A percentile compares a stretch with the other conserved stretches of the same genome.
phyloP scores from a whole-genome alignment of 2,888 invertebrate genomes.

The Ceraclea dissimilis region DNA sequence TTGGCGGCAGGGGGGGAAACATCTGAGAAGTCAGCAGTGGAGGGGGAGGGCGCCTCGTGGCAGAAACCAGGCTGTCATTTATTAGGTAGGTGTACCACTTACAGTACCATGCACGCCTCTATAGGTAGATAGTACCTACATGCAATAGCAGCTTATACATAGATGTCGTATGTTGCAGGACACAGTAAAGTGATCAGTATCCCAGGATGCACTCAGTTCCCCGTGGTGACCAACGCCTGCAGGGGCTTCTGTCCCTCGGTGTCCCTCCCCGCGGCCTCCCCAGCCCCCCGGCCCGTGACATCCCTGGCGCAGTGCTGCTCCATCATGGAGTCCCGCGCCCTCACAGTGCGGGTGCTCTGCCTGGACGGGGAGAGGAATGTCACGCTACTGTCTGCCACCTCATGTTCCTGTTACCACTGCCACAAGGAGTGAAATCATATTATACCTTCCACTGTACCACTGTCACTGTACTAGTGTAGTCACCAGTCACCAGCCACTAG shows the following conservation, averaged over 20 bases:
- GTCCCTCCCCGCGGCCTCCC: conserved; percentile 67
- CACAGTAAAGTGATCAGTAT: conserved; percentile 75
- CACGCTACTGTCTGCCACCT: conserved; percentile 74
- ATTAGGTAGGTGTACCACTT: conserved; percentile 13
- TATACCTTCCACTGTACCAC: background rate
- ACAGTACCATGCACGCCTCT: background rate
- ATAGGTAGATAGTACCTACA: too few species aligned
- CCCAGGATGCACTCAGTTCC: conserved; percentile 77
- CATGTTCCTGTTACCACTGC: conserved; percentile 80
- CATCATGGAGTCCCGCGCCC: conserved; percentile 80
- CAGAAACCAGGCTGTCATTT: conserved; percentile 24
- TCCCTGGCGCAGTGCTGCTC: conserved; percentile 85
- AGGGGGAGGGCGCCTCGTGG: conserved; percentile 15
- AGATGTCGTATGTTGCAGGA: conserved; percentile 41
- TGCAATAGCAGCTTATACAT: too few species aligned
- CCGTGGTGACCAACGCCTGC: conserved; percentile 80
- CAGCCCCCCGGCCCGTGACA: conserved; percentile 53
- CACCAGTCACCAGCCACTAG: too few species aligned
- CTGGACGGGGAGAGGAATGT: conserved; percentile 70
- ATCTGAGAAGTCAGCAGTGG: background rate
- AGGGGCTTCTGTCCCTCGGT: conserved; percentile 83
- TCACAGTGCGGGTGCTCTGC: conserved; percentile 70
- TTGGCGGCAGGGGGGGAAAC: background rate
- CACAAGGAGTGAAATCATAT: conserved; percentile 51
- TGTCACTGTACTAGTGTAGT: background rate